phyloP scores from a whole-genome alignment of 2,113 vertebrate species.

The Nibea albiflora region DNA sequence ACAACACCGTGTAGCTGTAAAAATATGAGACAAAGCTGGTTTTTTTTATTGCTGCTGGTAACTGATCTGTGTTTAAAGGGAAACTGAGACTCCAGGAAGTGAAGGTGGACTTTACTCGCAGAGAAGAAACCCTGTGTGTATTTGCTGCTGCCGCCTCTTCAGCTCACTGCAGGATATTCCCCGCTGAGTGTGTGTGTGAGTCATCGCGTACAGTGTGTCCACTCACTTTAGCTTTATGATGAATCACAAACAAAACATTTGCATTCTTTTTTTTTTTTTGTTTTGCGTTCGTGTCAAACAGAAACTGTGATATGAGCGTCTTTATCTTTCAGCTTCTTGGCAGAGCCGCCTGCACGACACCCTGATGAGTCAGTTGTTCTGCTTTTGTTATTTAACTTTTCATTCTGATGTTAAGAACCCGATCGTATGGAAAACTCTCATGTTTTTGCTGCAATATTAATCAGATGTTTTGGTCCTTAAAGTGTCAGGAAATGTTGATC shows the following conservation, averaged over 20 bases:
- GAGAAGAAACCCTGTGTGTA: neutral
- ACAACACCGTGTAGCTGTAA: neutral
- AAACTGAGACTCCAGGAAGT: conserved; percentile 11
- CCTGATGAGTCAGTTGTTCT: neutral
- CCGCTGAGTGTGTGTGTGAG: conserved; percentile 7
- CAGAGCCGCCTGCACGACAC: neutral
- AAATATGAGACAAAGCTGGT: neutral
- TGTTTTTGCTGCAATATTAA: no score
- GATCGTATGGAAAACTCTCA: no score
- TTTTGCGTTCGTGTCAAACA: neutral
- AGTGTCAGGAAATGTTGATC: no score
- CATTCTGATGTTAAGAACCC: neutral
- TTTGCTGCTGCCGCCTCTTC: conserved; percentile 5
- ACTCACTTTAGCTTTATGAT: neutral
- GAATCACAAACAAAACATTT: neutral
- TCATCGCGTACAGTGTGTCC: neutral
- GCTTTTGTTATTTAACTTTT: neutral
- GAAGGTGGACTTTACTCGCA: conserved; percentile 38
- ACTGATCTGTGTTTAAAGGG: conserved; percentile 6
- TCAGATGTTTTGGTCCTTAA: no score
- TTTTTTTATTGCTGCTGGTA: neutral
- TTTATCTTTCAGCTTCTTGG: neutral
- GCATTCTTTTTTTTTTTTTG: neutral
- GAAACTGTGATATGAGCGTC: neutral
- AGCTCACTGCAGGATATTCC: conserved; percentile 16